Base-by-base conservation (phyloP, 2,797 vertebrate genomes). In the Natrix natrix region DNA sequence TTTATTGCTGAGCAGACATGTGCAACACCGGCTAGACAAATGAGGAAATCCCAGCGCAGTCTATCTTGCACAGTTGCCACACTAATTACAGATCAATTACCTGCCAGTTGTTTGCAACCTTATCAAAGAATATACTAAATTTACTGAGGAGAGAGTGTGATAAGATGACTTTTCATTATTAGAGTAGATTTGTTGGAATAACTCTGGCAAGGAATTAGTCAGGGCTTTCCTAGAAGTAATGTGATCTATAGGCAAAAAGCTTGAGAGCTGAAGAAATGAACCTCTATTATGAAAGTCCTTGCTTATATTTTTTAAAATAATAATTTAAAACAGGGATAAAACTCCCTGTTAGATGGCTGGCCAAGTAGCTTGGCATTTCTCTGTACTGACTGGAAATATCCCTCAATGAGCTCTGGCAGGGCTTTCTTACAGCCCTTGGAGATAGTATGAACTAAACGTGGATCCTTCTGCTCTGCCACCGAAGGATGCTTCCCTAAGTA, bases 51-150 rank as follows among this genome's bases (percentile, higher is more conserved):
- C 92, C 97, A 93, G 86, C 63, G 24, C 94, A 95, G 95, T 90
- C 95, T 96, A 90, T 96, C 96, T 97, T 96, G 93, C 93, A 96
- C 94, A 94, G 95, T 97, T 97, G 97, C 96, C 96, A 96, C 95
- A 95, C 97, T 98, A 98, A 98, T 98, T 98, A 98, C 96, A 97
- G 97, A 98, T 98, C 98, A 98, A 98, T 98, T 98, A 97, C 97
- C 96, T 98, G 94, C 95, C 96, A 95, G 96, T 97, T 97, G 97
- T 97, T 97, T 97, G 97, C 96, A 97, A 94, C 96, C 96, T 98
- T 97, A 98, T 97, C 97, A 97, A 98, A 98, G 96, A 97, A 97
- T 93, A 97, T 93, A 96, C 96, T 96, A 97, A 97, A 98, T 98
- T 97, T 97, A 97, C 97, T 95, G 96, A 97, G 96, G 97, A 95